Evolutionary conservation across 2,113 vertebrate genomes (phyloP), one percentile per base, ranked within the genome.

Genomic region (Oryzias celebensis): DNA sequence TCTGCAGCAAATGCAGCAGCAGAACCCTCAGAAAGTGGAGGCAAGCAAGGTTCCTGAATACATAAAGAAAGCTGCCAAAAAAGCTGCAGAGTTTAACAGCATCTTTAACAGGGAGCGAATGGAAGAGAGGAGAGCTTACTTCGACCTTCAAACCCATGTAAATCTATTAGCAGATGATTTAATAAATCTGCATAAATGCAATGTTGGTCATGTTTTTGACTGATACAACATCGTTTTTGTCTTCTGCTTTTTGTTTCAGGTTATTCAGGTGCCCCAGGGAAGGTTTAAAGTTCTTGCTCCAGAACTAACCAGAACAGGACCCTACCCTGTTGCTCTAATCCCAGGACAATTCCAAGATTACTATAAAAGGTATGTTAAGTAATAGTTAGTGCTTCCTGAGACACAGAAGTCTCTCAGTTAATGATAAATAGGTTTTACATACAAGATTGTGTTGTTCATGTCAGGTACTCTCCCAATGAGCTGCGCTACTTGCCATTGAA

Each of bases 321-420:
- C 97, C 49, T 99, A 97, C 68, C 97, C 97, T 13, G 97, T 99
- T 83, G 94, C 97, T 52, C 96, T 99, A 76, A 99, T 99, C 86
- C 97, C 97, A 48, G 97, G 97, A 59, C 97, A 99, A 85, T 99
- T 99, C 90, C 97, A 99, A 84, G 97, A 98, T 23, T 99, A 95
- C 80, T 99, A 97, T 85, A 99, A 99, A 92, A 96, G 94, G 97
- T 99, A 89, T 26, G 41, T 18, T 44, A 48, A 4, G 36, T 3
- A 23, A 20, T 3, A n/a, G 7, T 48, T 48, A 7, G 16, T 2
- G 2, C 20, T 20, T 48, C 10, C 2, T 48, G 13, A 18, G n/a
- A 20, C 7, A 47, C 15, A 18, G 45, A 7, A 18, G 4, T n/a
- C 16, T 47, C 45, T n/a, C 7, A n/a, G 36, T 42, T 47, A 10